Evolutionary conservation across 2,797 vertebrate species (phyloP), one percentile per base, ranked within the genome.

Genomic region (Hyperoplus lanceolatus): DNA sequence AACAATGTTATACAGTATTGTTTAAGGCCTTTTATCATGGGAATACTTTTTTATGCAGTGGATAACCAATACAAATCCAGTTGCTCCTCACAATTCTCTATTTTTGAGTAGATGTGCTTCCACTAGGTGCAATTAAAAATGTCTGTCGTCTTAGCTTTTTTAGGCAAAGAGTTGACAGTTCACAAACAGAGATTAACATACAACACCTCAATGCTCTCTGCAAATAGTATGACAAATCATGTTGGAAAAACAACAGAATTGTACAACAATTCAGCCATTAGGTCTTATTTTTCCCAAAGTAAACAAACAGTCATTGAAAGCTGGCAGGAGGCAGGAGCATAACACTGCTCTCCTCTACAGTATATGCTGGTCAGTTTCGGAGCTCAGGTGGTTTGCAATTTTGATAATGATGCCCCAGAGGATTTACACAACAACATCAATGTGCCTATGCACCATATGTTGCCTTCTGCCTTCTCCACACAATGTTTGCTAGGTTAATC

Each of bases 321-420:
- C 51, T 67, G 46, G 42, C 21, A 45, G 36, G 48, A 55, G 21
- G 21, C 21, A 21, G 29, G 29, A 29, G 29, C 29, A 13, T 16
- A 18, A 18, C 14, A 9, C n/a, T 12, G 8, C 41, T 4, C 13
- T 59, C 69, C 54, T 51, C n/a, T n/a, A 64, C 38, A 15, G 3
- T 16, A 50, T 36, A 45, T 43, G 21, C 41, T 38, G 16, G 14
- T 18, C 18, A 14, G 12, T 53, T 62, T 16, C 6, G 18, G 54
- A 45, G 55, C 29, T 72, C 57, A 72, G 57, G 16, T 72, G 54
- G 41, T 42, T 4, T 55, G 45, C 48, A 46, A 29, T 58, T 72
- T 78, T 83, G 38, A 72, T 55, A 70, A 69, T 67, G 60, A 21
- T 75, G 64, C 70, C 67, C 42, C 38, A 38, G 41, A 38, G 62